Percentiles rank a stretch among this genome's conserved stretches.
phyloP scores from a whole-genome alignment of 2,797 vertebrate species.

The Rhynchotus rufescens region DNA sequence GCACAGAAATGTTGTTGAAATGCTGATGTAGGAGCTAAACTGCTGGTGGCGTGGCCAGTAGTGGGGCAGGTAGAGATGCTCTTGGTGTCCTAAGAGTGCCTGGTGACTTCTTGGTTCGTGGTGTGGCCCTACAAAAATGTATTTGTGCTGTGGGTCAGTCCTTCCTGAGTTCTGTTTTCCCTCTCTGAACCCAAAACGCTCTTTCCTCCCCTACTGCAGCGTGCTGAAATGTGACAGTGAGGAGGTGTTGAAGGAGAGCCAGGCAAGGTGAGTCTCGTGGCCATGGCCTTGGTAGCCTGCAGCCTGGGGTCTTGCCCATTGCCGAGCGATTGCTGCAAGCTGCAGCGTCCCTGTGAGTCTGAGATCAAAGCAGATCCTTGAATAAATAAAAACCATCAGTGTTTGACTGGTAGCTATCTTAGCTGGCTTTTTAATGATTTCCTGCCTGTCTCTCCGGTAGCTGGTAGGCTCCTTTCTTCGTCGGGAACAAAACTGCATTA shows the following conservation, averaged over 20 bases:
- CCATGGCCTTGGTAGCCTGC: background rate
- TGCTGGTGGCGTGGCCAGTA: rapidly evolving
- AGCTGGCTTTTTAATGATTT: slow-evolving; percentile 53
- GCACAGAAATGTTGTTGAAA: background rate
- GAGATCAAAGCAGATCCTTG: background rate
- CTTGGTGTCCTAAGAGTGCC: rapidly evolving
- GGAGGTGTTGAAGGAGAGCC: background rate
- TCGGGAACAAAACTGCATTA: slow-evolving; percentile 35
- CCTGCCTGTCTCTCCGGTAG: slow-evolving; percentile 29
- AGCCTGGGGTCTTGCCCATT: background rate
- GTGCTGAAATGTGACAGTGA: background rate
- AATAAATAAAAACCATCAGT: background rate
- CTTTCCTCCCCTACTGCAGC: background rate
- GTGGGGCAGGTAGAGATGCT: background rate
- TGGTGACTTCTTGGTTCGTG: rapidly evolving
- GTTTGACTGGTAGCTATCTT: background rate
- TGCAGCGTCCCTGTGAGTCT: background rate
- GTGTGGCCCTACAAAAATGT: background rate
- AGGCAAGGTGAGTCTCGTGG: background rate
- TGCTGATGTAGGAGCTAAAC: background rate
- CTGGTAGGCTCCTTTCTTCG: slow-evolving; percentile 40
- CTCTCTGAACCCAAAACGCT: background rate
- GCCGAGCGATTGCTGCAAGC: background rate
- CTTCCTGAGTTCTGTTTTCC: background rate
- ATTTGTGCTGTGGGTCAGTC: background rate